Base-by-base conservation (phyloP, 2,113 vertebrate genomes). In the Chunga burmeisteri region DNA sequence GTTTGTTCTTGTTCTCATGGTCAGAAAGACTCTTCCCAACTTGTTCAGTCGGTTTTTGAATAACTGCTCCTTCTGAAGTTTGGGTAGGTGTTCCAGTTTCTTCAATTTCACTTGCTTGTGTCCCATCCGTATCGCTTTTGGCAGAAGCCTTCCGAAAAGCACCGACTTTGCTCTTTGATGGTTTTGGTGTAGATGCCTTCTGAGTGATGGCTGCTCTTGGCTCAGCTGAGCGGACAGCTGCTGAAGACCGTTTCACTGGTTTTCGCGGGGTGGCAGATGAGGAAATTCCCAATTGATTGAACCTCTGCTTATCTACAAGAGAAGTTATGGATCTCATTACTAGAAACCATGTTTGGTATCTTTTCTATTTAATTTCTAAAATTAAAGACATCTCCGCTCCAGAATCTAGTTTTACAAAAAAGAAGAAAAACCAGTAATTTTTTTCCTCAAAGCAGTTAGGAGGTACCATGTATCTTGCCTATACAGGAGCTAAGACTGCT, bases 121-220 rank as follows among this genome's bases (percentile, higher is more conserved):
- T 38, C 38, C 38, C 38, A 38, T 38, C 38, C 38, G 38, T 38
- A 38, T 38, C 38, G 38, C 38, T 38, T 38, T 38, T 38, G 38
- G 38, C 38, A 38, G 38, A 38, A 38, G 38, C 38, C 38, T 38
- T 38, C 38, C 9, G 38, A 38, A 38, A 38, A 38, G 38, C 38
- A 38, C 38, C 38, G 38, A 38, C 38, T 38, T 38, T 38, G 38
- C 38, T 38, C 38, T 38, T 38, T 38, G 38, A 38, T 38, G 38
- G 38, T 38, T 97, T 99, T 89, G 98, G 98, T 27, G 98, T 98
- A 25, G 98, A 98, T 3, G 96, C 98, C 36, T 93, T 98, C 34
- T 98, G 97, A 36, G 95, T 49, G 7, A 92, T 38, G 59, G 96
- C 34, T 58, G 90, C 25, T 97, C 94, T 95, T 97, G 95, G 96